Evolutionary conservation across 2,113 vertebrate genomes (phyloP).

Genomic region (Eira barbara): DNA sequence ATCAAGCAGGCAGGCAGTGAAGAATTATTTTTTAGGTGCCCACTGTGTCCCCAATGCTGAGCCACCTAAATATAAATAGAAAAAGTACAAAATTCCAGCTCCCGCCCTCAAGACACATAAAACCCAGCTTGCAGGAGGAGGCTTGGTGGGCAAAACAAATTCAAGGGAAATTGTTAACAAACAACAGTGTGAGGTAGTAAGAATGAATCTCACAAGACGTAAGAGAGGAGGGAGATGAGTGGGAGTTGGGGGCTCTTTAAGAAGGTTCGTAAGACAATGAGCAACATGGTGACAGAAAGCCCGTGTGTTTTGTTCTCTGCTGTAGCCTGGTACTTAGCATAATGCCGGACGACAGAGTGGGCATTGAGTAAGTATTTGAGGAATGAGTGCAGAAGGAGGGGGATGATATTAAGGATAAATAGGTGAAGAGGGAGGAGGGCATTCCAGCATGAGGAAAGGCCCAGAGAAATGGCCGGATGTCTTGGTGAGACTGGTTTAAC

Average conservation of each 20-base stretch:
- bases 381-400: constrained; percentile 46
- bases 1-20: constrained; percentile 29
- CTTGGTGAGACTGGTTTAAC: constrained; percentile 69
- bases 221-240: neutral
- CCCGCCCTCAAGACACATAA: neutral
- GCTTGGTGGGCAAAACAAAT: neutral
- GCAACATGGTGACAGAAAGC: neutral
- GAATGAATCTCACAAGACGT: neutral
- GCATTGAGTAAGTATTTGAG: neutral
- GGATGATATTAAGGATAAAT: constrained; percentile 7
- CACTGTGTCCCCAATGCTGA: neutral
- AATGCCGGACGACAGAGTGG: neutral
- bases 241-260: neutral
- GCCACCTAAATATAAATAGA: constrained; percentile 39
- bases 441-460: constrained; percentile 60
- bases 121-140: neutral
- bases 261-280: neutral
- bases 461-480: constrained; percentile 4
- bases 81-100: constrained; percentile 15
- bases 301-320: neutral
- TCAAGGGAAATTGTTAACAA: neutral
- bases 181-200: neutral
- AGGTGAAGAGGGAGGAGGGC: constrained; percentile 63
- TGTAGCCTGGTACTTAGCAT: neutral
- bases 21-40: constrained; percentile 53